Conservation (phyloP, 2,888 invertebrate species). For the Drosophila peninsularis region DNA sequence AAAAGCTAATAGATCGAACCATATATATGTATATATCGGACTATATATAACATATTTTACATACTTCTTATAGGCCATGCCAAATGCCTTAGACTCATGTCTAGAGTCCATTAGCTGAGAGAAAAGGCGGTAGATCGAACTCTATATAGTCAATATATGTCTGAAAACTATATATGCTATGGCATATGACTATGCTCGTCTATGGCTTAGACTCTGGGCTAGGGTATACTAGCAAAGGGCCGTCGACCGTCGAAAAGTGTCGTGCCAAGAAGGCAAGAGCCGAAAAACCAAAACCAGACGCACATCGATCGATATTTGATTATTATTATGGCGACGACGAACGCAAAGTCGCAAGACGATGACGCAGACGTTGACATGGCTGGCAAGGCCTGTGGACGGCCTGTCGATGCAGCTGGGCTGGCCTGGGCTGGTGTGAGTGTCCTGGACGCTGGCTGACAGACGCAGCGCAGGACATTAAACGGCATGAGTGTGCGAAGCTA, state of each 20-base stretch:
- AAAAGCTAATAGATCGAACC: background rate
- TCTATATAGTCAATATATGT: background rate
- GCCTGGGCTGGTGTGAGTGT: background rate
- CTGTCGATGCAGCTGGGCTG: slow-evolving; percentile 11
- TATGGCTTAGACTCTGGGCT: background rate
- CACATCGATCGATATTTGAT: slow-evolving; percentile 83
- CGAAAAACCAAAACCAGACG: slow-evolving; percentile 75
- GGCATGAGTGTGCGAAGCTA: slow-evolving; percentile 19
- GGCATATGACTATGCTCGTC: too few relatives aligned
- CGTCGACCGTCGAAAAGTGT: slow-evolving; percentile 58
- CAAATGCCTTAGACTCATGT: too few relatives aligned
- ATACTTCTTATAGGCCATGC: too few relatives aligned
- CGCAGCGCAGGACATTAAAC: slow-evolving; percentile 56
- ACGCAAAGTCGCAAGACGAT: slow-evolving; percentile 56
- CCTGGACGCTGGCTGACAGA: slow-evolving; percentile 40
- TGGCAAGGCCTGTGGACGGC: slow-evolving; percentile 4
- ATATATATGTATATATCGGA: too few relatives aligned
- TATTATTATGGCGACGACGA: slow-evolving; percentile 68
- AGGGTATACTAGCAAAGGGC: slow-evolving; percentile 12
- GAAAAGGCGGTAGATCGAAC: background rate
- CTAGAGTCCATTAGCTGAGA: too few relatives aligned
- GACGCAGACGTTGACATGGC: slow-evolving; percentile 53
- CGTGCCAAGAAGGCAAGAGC: slow-evolving; percentile 55
- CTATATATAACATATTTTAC: too few relatives aligned
- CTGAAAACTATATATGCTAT: background rate